phyloP scores from a whole-genome alignment of 2,888 invertebrate species.

The Ashinkailepas kermadecensis region DNA sequence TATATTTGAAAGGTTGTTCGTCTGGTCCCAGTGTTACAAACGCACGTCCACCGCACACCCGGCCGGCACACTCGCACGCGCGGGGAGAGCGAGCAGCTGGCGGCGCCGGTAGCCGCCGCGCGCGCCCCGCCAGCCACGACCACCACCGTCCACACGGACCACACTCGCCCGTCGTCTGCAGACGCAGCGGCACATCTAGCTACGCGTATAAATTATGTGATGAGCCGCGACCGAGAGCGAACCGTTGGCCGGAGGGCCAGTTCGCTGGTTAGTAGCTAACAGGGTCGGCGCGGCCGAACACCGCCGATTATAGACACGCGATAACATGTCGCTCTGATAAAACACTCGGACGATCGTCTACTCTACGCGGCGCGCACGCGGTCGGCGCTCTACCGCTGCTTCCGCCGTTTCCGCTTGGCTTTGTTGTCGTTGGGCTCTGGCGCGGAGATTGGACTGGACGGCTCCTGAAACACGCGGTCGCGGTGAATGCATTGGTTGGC shows the following conservation, averaged over 20 bases:
- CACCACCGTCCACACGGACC: background rate
- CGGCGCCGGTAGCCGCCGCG: background rate
- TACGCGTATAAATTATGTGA: background rate
- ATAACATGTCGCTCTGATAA: background rate
- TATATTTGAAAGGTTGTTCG: conserved; percentile 10
- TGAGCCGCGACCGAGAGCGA: background rate
- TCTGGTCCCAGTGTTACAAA: conserved; percentile 11
- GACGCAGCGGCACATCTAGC: background rate
- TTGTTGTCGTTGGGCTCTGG: background rate
- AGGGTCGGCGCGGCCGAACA: background rate
- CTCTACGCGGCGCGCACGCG: no score
- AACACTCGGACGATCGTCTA: background rate
- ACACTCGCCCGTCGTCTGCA: no score
- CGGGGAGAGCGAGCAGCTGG: background rate
- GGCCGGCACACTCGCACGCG: background rate
- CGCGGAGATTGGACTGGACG: background rate
- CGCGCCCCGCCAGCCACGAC: no score
- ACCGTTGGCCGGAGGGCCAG: no score
- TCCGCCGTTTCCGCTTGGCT: background rate
- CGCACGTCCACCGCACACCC: background rate
- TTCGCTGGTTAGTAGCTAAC: no score
- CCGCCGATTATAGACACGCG: background rate
- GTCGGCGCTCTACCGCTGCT: background rate
- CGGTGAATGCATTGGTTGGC: no score
- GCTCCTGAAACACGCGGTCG: no score